Base-by-base conservation (phyloP, 1,140 invertebrate genomes). In the Drosophila navojoa region DNA sequence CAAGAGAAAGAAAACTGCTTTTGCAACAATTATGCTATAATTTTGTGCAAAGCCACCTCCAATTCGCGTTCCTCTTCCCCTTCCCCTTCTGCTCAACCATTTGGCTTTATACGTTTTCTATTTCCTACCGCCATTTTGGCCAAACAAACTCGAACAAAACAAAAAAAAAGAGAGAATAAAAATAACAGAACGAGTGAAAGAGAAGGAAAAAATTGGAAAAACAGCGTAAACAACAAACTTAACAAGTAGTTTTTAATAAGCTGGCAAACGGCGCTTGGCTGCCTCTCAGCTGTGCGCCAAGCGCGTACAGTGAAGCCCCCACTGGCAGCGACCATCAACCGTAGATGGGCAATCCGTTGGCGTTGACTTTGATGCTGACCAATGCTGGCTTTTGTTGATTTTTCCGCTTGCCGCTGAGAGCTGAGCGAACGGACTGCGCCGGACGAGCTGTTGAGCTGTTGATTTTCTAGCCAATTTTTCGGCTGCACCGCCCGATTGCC, bases 241-340 rank as follows among this genome's bases (percentile, higher is more conserved):
- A 77, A 76, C 68, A 84, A 84, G 72, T 79, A 79, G 55, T 72
- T 82, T 84, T 84, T 84, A 84, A 84, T 84, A 84, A 82, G 81
- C 80, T 85, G 32, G 77, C 64, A 70, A 74, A 70, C 71, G 54
- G 64, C 25, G 25, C 49, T 55, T 35, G 35, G 44, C 32, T 47
- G 42, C 25, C 42, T 16, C 13, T 29, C 61, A 64, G 29, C 68
- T 47, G 27, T 47, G 27, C 15, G 27, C 22, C 27, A 25, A 27
- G 22, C 38, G 25, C 22, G 25, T 27, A 49, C 29, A 42, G 15
- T 53, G 50, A 35, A 11, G 29, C 40, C 0, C n/a, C 27, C 11
- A 9, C 58, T 45, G 15, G 5, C 50, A 19, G 22, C 40, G 11
- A 45, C 27, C 25, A 29, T 9, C 27, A 47, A 15, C 32, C 32